These are phyloP conservation scores for Lucinisca nassula DNA, from an alignment of 2,888 invertebrate genomes.

Conservation along the genomic window DNA sequence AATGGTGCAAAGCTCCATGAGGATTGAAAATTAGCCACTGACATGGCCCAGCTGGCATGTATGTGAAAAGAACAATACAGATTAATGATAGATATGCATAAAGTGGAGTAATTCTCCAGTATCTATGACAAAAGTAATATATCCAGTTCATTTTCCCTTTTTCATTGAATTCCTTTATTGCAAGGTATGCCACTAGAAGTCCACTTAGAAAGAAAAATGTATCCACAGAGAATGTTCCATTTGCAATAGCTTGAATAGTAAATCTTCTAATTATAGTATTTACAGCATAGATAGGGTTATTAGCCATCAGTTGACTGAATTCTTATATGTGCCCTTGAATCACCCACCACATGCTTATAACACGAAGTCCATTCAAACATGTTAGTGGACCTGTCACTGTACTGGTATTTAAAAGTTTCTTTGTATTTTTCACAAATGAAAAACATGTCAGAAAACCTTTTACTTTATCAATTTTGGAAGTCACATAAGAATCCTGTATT, in stretches of 20 bases:
- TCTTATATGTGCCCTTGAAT: conserved; percentile 65
- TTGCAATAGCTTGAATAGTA: conserved; percentile 80
- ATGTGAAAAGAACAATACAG: conserved; percentile 48
- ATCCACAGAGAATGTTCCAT: conserved; percentile 84
- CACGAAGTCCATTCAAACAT: conserved; percentile 65
- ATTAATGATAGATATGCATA: conserved; percentile 69
- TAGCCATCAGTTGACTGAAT: conserved; percentile 52
- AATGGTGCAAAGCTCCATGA: neutral
- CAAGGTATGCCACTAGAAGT: conserved; percentile 61
- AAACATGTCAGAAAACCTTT: too few relatives aligned
- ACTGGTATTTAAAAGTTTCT: conserved; percentile 58
- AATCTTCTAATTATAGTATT: conserved; percentile 57
- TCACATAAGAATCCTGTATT: neutral
- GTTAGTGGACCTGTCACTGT: conserved; percentile 61
- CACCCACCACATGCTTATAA: conserved; percentile 71
- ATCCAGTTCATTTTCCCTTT: conserved; percentile 54
- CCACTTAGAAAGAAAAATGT: conserved; percentile 83
- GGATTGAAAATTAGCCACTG: neutral
- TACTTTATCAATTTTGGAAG: too few relatives aligned
- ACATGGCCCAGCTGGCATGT: conserved; percentile 55
- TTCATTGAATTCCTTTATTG: conserved; percentile 58
- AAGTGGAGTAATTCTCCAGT: conserved; percentile 72
- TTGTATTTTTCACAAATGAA: conserved; percentile 60
- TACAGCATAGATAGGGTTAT: conserved; percentile 57
- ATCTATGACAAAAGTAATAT: conserved; percentile 60